Percentiles rank a stretch among this genome's conserved stretches.
phyloP scores from a whole-genome alignment of 92 coral and sea anemone genomes.

The Porites evermanni region DNA sequence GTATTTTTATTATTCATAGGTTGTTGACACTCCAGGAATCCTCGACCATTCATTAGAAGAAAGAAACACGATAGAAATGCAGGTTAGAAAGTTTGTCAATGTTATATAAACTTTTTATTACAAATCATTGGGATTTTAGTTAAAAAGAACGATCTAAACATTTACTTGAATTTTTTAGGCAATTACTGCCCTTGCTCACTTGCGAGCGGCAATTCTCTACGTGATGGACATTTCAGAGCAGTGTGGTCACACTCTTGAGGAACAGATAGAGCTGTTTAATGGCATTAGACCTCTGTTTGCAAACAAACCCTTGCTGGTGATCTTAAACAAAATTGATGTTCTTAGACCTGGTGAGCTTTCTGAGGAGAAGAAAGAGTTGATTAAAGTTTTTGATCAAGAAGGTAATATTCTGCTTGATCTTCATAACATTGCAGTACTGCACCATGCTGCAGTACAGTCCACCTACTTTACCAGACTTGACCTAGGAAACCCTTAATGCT shows the following conservation, averaged over 20 bases:
- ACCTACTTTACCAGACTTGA: too few species aligned
- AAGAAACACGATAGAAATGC: conserved; percentile 98
- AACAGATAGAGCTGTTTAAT: conserved; percentile 88
- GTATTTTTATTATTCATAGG: neutral
- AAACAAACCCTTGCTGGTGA: conserved; percentile 90
- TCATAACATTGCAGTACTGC: too few species aligned
- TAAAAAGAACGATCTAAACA: neutral
- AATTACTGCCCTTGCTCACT: conserved; percentile 96
- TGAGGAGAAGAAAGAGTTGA: conserved; percentile 79
- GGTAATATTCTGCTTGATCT: conserved; percentile 58
- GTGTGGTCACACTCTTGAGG: conserved; percentile 94
- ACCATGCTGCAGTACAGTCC: too few species aligned
- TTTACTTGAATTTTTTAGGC: conserved; percentile 57
- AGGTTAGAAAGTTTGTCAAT: conserved; percentile 54
- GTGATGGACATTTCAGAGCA: conserved; percentile 96
- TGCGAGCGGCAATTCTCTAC: conserved; percentile 89
- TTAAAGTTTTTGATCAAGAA: conserved; percentile 84
- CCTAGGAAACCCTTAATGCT: too few species aligned
- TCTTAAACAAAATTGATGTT: conserved; percentile 89
- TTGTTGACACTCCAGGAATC: conserved; percentile 97
- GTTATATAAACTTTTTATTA: too few species aligned
- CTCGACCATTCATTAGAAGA: conserved; percentile 95
- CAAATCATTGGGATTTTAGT: too few species aligned
- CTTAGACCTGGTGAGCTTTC: conserved; percentile 81
- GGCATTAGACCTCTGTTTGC: conserved; percentile 94